Evolutionary conservation across 2,113 vertebrate genomes (phyloP), one percentile per base, ranked within the genome.

Genomic region (Coregonus clupeaformis): DNA sequence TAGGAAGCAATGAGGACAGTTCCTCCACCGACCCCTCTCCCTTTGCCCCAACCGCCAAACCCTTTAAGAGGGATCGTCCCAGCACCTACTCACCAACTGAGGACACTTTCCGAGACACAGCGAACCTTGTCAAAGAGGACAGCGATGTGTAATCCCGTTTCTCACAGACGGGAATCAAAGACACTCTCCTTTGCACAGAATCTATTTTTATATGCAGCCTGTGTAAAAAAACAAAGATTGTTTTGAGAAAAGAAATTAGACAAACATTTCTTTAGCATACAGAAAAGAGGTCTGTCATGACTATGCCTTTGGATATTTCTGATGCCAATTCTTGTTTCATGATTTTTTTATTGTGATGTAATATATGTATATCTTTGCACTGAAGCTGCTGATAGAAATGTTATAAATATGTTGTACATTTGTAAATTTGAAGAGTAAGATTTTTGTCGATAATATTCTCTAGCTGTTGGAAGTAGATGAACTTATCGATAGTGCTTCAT

Each of bases 311-410:
- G 91, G 91, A 94, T 90, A 89, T 92, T 90, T 91, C 90, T 89
- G 91, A 95, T 92, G 93, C 94, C 92, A 93, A 96, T 94, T 95
- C 87, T 89, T 89, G 87, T 96, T 94, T 94, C 90, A 90, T 95
- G 92, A 93, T 88, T 85, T 76, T 94, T 90, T 90, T 85, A 93
- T 94, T 91, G 79, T 91, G 80, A 91, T 95, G 95, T 97, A 95
- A 93, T 93, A 95, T 97, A 93, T 97, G 96, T 97, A 97, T 97
- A 96, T 98, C 96, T 96, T 98, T 98, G 98, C 96, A 98, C 98
- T 98, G 95, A 96, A 92, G 89, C 93, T 95, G 91, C 95, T 94
- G 93, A 95, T 95, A 94, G 92, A 94, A 94, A 94, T 95, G 89
- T 90, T 93, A 96, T 95, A 93, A 96, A 95, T 96, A 97, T 95